Percentiles rank a stretch among this genome's conserved stretches.
Conservation (phyloP, 2,888 invertebrate genomes). For the Drosophila maculinotata region DNA sequence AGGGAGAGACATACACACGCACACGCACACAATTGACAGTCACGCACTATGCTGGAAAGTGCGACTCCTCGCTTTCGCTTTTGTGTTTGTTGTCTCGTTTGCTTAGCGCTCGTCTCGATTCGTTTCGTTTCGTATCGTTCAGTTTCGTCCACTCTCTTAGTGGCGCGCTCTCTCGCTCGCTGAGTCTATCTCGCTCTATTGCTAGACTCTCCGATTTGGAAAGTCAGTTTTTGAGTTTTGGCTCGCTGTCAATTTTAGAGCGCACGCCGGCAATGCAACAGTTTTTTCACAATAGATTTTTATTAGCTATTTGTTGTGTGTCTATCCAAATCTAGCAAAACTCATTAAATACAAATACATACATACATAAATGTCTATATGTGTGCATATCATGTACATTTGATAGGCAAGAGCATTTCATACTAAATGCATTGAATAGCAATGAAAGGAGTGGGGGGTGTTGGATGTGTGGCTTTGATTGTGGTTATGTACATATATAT, state of each 20-base stretch:
- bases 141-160: conserved; percentile 25
- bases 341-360: conserved; percentile 49
- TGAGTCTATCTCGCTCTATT: conserved; percentile 16
- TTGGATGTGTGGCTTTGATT: conserved; percentile 3
- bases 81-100: conserved; percentile 72
- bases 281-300: conserved; percentile 71
- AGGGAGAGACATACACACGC: conserved; percentile 12
- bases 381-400: conserved; percentile 7
- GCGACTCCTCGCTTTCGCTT: conserved; percentile 73
- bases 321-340: conserved; percentile 53
- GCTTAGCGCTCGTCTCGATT: conserved; percentile 52
- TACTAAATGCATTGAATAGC: conserved; percentile 29
- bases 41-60: conserved; percentile 43
- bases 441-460: background rate
- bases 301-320: conserved; percentile 55
- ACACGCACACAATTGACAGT: conserved; percentile 30
- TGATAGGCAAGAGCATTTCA: conserved; percentile 5
- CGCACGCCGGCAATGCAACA: conserved; percentile 73
- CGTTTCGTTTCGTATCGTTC: too few species aligned
- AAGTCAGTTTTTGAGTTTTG: conserved; percentile 23
- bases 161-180: conserved; percentile 28
- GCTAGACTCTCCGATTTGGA: conserved; percentile 28
- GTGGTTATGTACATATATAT: conserved; percentile 16
- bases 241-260: conserved; percentile 50
- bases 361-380: background rate